Evolutionary conservation across 2,113 vertebrate genomes (phyloP), one percentile per base, ranked within the genome.

Genomic region (Salvelinus fontinalis): DNA sequence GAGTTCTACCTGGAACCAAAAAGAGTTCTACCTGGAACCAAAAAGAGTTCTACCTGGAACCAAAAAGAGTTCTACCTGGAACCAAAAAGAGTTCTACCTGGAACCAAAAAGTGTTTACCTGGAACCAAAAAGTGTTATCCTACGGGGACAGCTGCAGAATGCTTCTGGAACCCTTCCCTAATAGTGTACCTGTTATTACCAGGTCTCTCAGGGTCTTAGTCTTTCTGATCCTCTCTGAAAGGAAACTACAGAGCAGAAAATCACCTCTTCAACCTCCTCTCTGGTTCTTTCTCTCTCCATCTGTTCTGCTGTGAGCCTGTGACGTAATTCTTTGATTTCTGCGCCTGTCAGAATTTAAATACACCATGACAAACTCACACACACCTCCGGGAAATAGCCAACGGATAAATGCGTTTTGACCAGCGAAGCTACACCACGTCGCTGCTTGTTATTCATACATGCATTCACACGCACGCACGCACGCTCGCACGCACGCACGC

Each of bases 241-340:
- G 89, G 90, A 87, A 89, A 91, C 89, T 88, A 89, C 91, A 83
- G 91, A 92, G 91, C 91, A 92, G 90, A 92, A 92, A 92, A 92
- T 92, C 91, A 91, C 91, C 87, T 91, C 89, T 34, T 39, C 7
- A 26, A 39, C 31, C 31, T 16, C 11, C 5, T 31, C 31, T 34
- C 5, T 34, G 31, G 34, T 39, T 39, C 34, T 39, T 39, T 9
- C 34, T 74, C 60, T 34, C 67, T 68, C 18, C 12, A 18, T 64
- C 29, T 64, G 18, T 83, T 76, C 77, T 73, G 64, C 75, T 67
- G 5, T 39, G 34, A 9, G 34, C 7, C 34, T 39, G 8, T 22
- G 64, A 57, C 75, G 70, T 86, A 88, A 89, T 86, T 86, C 78
- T 79, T 81, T 84, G 79, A 86, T 90, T 89, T 89, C 79, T 84